Evolutionary conservation across 1,140 invertebrate genomes (phyloP).

Genomic region (Wasmannia auropunctata): DNA sequence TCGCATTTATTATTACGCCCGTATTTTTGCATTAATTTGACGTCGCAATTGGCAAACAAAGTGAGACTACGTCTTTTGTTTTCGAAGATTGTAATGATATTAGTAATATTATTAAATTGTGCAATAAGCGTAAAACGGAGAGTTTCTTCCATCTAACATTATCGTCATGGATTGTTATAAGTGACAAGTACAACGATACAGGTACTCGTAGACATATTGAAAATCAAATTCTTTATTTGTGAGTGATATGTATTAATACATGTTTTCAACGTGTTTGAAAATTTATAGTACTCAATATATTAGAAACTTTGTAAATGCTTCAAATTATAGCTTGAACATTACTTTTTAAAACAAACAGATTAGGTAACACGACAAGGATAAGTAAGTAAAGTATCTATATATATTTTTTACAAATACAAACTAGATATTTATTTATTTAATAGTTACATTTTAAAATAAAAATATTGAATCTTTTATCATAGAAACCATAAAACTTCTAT

Average conservation of each 20-base stretch:
- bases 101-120: not conserved
- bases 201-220: not conserved
- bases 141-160: not conserved
- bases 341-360: no score
- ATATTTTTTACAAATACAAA: no score
- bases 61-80: not conserved
- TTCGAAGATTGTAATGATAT: not conserved
- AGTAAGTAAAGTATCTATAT: no score
- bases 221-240: not conserved
- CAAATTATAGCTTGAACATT: no score
- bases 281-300: no score
- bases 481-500: no score
- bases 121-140: not conserved
- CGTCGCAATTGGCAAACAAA: not conserved
- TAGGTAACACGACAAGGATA: no score
- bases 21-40: conserved; percentile 28
- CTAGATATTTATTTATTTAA: no score
- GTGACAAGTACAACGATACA: not conserved
- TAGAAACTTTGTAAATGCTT: no score
- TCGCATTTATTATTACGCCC: conserved; percentile 10
- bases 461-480: no score
- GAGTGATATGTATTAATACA: not conserved
- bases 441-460: no score
- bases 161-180: not conserved
- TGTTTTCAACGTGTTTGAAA: no score